Percentiles rank a stretch among this genome's conserved stretches.
phyloP scores from a whole-genome alignment of 2,113 vertebrate species.

The Crocuta crocuta region DNA sequence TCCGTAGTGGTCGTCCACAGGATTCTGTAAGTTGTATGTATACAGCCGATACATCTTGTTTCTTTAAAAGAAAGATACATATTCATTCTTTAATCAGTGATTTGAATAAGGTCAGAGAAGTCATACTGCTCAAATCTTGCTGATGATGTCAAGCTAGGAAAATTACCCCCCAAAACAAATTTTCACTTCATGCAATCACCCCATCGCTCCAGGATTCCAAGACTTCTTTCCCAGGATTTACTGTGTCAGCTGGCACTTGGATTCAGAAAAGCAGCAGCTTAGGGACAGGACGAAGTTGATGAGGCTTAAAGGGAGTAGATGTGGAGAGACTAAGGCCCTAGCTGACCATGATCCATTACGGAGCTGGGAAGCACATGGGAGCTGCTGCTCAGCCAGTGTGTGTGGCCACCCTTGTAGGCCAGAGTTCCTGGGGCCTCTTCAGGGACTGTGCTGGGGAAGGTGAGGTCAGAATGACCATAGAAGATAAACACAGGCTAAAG shows the following conservation, averaged over 20 bases:
- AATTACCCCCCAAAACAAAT: conserved; percentile 30
- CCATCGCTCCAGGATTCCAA: not conserved
- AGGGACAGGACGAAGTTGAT: not conserved
- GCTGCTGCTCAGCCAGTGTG: not conserved
- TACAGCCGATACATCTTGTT: not conserved
- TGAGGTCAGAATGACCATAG: not conserved
- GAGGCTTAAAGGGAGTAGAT: not conserved
- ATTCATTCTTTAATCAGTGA: not conserved
- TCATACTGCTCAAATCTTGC: conserved; percentile 49
- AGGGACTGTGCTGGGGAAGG: not conserved
- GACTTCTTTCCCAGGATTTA: not conserved
- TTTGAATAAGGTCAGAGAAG: not conserved
- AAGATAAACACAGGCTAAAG: not conserved
- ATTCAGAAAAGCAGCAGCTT: not conserved
- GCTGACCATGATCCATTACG: not conserved
- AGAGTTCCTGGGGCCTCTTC: not conserved
- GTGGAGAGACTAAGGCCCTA: not conserved
- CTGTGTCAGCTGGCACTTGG: not conserved
- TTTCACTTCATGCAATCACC: not conserved
- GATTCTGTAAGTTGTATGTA: not conserved
- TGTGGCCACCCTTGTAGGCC: not conserved
- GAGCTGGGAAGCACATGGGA: not conserved
- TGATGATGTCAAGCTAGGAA: not conserved
- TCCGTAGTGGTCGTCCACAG: not conserved
- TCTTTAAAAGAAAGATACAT: not conserved